A percentile compares a stretch with the other conserved stretches of the same genome.
Conservation (phyloP, 2,888 invertebrate species). For the Crepidodera aurea region DNA sequence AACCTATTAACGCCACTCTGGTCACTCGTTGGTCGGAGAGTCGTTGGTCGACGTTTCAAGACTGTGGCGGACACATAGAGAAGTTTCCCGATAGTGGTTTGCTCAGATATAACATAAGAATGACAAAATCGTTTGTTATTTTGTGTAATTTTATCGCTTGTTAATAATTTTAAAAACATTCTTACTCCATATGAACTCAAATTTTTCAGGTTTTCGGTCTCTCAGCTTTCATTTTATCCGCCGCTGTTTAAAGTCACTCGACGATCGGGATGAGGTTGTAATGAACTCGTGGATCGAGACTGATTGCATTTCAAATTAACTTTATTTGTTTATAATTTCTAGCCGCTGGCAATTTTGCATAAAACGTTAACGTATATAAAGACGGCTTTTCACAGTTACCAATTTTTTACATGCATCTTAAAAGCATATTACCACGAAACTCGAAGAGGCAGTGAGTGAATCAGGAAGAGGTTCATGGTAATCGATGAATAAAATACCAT, state of each 20-base stretch:
- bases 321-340: constrained; percentile 20
- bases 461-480: no score
- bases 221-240: no score
- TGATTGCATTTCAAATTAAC: constrained; percentile 20
- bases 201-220: no score
- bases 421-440: background rate
- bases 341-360: constrained; percentile 4
- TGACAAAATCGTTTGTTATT: no score
- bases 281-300: constrained; percentile 11
- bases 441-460: constrained; percentile 2
- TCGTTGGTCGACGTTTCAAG: constrained; percentile 1
- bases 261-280: background rate
- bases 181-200: no score
- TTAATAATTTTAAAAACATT: no score
- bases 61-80: background rate
- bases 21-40: background rate
- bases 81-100: no score
- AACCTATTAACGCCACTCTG: constrained; percentile 34
- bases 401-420: background rate
- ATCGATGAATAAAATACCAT: no score
- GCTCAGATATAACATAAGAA: no score
- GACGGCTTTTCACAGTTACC: constrained; percentile 6
- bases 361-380: constrained; percentile 2
- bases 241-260: background rate
- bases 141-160: no score